These are phyloP conservation scores for Rhamphomyia laevipes DNA, from an alignment of 2,888 invertebrate species.

Conservation along the genomic window DNA sequence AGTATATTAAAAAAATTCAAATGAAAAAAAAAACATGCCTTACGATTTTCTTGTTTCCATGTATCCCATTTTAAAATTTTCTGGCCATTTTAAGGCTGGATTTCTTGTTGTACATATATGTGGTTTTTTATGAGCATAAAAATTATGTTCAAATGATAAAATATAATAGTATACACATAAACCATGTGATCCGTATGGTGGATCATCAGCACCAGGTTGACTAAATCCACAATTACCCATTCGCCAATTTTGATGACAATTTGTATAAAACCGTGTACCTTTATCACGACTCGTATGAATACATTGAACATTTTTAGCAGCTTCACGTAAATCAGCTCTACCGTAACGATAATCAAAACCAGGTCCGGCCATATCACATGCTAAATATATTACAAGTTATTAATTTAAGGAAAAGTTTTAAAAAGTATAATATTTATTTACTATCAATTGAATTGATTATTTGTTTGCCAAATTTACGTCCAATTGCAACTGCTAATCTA, in stretches of 20 bases:
- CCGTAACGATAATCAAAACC: conserved; percentile 28
- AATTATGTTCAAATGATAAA: conserved; percentile 31
- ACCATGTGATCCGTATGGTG: conserved; percentile 27
- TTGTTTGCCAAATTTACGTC: conserved; percentile 21
- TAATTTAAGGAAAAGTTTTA: too few relatives aligned
- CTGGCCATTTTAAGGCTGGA: conserved; percentile 22
- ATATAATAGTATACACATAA: conserved; percentile 32
- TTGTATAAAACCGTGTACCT: conserved; percentile 27
- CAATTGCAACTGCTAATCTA: conserved; percentile 29
- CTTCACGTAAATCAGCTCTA: conserved; percentile 23
- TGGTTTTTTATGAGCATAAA: conserved; percentile 27
- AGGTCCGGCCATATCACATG: conserved; percentile 36
- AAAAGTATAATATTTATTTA: conserved; percentile 14
- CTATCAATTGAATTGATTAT: conserved; percentile 31
- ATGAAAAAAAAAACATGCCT: conserved; percentile 2
- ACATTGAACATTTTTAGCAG: conserved; percentile 32
- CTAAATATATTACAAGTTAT: conserved; percentile 18
- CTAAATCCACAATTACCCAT: conserved; percentile 30
- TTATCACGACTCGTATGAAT: conserved; percentile 33
- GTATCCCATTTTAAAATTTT: conserved; percentile 31
- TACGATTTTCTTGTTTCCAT: conserved; percentile 24
- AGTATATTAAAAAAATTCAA: neutral
- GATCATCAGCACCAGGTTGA: conserved; percentile 28
- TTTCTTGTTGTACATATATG: conserved; percentile 21
- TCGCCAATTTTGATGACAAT: conserved; percentile 32